Evolutionary conservation across 1,140 invertebrate species (phyloP), one percentile per base, ranked within the genome.

Genomic region (Pristionchus pacificus): DNA sequence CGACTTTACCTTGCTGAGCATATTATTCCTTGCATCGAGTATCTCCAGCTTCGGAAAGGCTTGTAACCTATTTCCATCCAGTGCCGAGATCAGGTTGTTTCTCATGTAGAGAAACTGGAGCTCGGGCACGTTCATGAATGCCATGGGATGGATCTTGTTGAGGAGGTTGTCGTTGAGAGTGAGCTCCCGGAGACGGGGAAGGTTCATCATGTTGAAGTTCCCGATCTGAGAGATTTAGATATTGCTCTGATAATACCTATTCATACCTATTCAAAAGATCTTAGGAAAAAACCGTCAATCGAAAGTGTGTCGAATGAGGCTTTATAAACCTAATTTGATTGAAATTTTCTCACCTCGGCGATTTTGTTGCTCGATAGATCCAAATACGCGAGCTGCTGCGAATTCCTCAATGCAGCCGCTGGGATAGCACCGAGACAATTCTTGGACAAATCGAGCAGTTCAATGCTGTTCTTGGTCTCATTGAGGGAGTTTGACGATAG

Each of bases 71-170:
- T 68, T 68, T 30, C 71, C 71, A 59, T 73, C 71, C 25, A 73
- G 65, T 15, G 58, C 33, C 13, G 71, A 61, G 19, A 73, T 61
- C 13, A 73, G 59, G 27, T 73, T 73, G 28, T 73, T 66, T n/a
- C 65, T 68, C 29, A 73, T 29, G 29, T 68, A 68, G n/a, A 73
- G 55, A 32, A 58, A 68, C n/a, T 71, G 58, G 28, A 82, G 58
- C 30, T 71, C 65, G n/a, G 82, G 80, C 6, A 84, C 81, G 61
- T 83, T 83, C 76, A 83, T 78, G 55, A 83, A 83, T 6, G 80
- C 75, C 70, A 80, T 81, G n/a, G 80, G 64, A 13, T 77, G 65
- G 33, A 84, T 72, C 1, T 61, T 68, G 25, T 63, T 67, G 24
- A 83, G 38, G 28, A 60, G 24, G 61, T 83, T 83, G 27, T 72